Evolutionary conservation across 64 coral and sea anemone genomes (phyloP).

Genomic region (Astreopora myriophthalma): DNA sequence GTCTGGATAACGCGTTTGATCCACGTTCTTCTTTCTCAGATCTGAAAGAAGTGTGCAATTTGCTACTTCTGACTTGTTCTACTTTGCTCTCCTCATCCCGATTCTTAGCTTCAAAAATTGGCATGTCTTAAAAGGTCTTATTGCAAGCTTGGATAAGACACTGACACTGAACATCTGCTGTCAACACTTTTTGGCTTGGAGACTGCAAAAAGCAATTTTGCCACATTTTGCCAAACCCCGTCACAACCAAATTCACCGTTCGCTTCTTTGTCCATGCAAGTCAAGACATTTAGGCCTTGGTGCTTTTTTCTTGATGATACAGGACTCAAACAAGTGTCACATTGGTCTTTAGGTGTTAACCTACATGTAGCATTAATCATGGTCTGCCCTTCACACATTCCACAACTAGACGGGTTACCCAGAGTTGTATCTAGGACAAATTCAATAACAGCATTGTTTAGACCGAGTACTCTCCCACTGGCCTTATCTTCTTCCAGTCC

Average conservation of each 20-base stretch:
- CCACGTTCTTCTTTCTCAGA: neutral
- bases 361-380: slow-evolving; percentile 20
- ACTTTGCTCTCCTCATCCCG: neutral
- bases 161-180: neutral
- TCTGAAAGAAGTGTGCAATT: neutral
- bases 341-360: neutral
- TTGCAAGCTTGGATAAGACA: slow-evolving; percentile 5
- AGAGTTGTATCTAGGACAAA: slow-evolving; percentile 12
- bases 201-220: slow-evolving; percentile 46
- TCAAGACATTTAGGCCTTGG: neutral
- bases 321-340: slow-evolving; percentile 45
- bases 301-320: neutral
- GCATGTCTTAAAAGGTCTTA: neutral
- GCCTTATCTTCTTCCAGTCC: neutral
- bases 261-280: slow-evolving; percentile 38
- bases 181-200: slow-evolving; percentile 13
- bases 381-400: slow-evolving; percentile 32
- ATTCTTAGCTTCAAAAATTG: neutral
- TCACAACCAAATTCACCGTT: slow-evolving; percentile 53
- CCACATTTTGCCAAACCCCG: neutral
- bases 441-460: slow-evolving; percentile 8
- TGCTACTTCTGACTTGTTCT: neutral
- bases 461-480: neutral
- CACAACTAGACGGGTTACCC: neutral
- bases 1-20: neutral